Evolutionary conservation across 2,113 vertebrate genomes (phyloP).

Genomic region (Myrmecobius fasciatus): DNA sequence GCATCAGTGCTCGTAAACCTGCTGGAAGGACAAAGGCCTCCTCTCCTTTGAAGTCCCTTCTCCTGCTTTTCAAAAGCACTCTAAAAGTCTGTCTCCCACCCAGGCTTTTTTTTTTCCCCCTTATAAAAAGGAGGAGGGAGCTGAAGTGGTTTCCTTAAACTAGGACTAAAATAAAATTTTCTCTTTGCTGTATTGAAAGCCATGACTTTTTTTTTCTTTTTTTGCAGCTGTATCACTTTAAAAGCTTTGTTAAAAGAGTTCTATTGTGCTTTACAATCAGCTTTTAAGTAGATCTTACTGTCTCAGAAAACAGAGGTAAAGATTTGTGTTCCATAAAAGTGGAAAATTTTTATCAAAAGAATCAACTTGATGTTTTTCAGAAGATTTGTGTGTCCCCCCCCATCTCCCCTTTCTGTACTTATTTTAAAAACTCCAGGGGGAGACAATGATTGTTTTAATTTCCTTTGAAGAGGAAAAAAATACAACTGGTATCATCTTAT

Average conservation of each 20-base stretch:
- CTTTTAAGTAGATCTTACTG: constrained; percentile 80
- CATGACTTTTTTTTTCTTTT: constrained; percentile 82
- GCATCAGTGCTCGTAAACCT: constrained; percentile 86
- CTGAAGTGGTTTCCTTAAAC: constrained; percentile 85
- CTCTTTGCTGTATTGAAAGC: constrained; percentile 82
- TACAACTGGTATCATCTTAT: neutral
- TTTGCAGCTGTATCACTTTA: constrained; percentile 82
- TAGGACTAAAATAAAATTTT: constrained; percentile 84
- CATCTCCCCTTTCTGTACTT: constrained; percentile 69
- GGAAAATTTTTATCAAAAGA: constrained; percentile 80
- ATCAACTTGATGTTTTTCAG: constrained; percentile 75
- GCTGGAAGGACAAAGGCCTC: constrained; percentile 84
- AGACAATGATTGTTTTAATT: constrained; percentile 25
- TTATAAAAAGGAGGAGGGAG: constrained; percentile 68
- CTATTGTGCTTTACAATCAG: constrained; percentile 81
- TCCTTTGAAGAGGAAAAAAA: constrained; percentile 54
- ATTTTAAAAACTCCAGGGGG: constrained; percentile 47
- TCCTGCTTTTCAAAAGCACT: constrained; percentile 83
- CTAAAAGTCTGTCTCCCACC: constrained; percentile 76
- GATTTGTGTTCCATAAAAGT: constrained; percentile 75
- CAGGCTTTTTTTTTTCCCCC: constrained; percentile 53
- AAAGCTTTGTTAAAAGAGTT: constrained; percentile 83
- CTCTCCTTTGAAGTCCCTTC: constrained; percentile 85
- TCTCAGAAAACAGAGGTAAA: constrained; percentile 76
- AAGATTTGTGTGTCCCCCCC: constrained; percentile 30